Percentiles rank a stretch among this genome's conserved stretches.
These are phyloP conservation scores for Platycheirus albimanus DNA, from an alignment of 2,888 invertebrate genomes.

Conservation along the genomic window DNA sequence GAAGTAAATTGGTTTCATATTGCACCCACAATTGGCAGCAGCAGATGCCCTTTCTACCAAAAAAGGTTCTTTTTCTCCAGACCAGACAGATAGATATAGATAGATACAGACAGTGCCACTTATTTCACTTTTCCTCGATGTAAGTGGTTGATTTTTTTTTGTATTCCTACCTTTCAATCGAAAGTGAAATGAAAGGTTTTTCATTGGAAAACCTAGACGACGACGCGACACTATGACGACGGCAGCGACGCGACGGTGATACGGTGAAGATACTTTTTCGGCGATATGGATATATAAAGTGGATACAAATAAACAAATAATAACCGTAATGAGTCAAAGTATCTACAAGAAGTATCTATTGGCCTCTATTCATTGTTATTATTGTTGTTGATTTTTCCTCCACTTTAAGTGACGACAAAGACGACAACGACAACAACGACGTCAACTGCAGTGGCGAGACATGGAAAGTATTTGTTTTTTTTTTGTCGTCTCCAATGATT, in stretches of 20 bases:
- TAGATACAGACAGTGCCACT: conserved; percentile 12
- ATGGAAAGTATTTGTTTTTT: no score
- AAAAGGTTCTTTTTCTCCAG: conserved; percentile 36
- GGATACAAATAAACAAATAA: conserved; percentile 47
- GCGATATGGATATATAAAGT: conserved; percentile 56
- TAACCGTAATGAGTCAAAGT: conserved; percentile 68
- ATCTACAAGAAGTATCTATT: conserved; percentile 42
- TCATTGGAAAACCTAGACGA: background rate
- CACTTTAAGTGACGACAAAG: conserved; percentile 19
- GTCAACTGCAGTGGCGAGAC: background rate
- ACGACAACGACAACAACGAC: background rate
- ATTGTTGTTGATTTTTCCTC: conserved; percentile 42
- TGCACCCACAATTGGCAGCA: conserved; percentile 48
- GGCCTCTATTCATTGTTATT: conserved; percentile 42
- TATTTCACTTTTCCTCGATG: conserved; percentile 20
- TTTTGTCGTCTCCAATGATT: conserved; percentile 10
- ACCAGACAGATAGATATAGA: background rate
- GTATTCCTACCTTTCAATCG: conserved; percentile 67
- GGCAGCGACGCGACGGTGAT: background rate
- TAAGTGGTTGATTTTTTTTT: conserved; percentile 14
- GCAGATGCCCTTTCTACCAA: conserved; percentile 54
- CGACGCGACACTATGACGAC: conserved; percentile 13
- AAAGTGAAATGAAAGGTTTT: conserved; percentile 70
- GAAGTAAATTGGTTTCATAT: conserved; percentile 61
- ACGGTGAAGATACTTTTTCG: conserved; percentile 54